phyloP scores from a whole-genome alignment of 2,797 vertebrate genomes.

The Bucorvus abyssinicus region DNA sequence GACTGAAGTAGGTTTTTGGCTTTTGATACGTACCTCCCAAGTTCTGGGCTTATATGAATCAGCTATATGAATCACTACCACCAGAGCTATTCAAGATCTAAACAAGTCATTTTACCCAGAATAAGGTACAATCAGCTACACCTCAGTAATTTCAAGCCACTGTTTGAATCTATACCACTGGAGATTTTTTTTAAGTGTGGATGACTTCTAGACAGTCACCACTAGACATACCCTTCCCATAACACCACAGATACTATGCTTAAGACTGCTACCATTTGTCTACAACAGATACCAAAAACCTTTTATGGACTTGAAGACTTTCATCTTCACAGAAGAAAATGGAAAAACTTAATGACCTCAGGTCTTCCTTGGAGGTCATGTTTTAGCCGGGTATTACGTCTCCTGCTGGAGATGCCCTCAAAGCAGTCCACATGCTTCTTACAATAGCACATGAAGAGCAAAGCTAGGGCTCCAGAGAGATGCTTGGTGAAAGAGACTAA shows the following conservation, averaged over 20 bases:
- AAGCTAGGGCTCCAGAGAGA: neutral
- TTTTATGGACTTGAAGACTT: neutral
- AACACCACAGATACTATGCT: neutral
- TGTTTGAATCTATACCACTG: neutral
- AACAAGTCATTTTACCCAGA: neutral
- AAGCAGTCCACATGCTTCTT: accelerated
- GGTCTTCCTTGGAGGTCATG: neutral
- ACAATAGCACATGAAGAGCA: neutral
- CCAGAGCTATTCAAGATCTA: neutral
- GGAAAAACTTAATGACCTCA: neutral
- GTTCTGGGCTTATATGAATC: too few species aligned
- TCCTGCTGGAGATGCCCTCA: neutral
- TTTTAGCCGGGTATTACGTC: neutral
- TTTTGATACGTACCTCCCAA: neutral
- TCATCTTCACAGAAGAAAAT: neutral
- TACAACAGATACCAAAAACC: neutral
- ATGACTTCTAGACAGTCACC: neutral
- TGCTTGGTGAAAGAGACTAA: neutral
- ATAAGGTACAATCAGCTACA: neutral
- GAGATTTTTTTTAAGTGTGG: neutral
- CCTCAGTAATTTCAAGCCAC: neutral
- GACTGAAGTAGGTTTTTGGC: neutral
- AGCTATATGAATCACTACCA: neutral
- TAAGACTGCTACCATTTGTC: neutral
- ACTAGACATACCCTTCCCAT: neutral